Conservation (phyloP, 2,888 invertebrate genomes). For the Eupithecia vulgata region DNA sequence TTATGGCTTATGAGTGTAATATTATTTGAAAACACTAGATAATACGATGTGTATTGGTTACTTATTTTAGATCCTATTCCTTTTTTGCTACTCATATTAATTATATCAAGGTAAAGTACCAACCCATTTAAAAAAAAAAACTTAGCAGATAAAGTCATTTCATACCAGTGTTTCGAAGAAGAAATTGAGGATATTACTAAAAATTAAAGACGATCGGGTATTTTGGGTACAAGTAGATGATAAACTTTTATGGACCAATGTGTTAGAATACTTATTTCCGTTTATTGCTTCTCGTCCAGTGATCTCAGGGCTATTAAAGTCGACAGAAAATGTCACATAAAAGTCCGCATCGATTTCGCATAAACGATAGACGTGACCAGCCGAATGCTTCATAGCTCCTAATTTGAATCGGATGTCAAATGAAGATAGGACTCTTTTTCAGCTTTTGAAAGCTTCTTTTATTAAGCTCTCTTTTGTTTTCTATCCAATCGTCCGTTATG, state of each 20-base stretch:
- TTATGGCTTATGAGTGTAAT: constrained; percentile 51
- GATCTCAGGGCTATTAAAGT: constrained; percentile 80
- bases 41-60: neutral
- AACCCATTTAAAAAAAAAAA: neutral
- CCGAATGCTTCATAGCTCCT: constrained; percentile 65
- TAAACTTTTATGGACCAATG: constrained; percentile 77
- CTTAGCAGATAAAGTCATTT: neutral
- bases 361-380: constrained; percentile 81
- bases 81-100: neutral
- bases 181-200: constrained; percentile 6
- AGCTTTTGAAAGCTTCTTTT: neutral
- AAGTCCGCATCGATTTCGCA: constrained; percentile 81
- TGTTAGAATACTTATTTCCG: constrained; percentile 79
- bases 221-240: constrained; percentile 45
- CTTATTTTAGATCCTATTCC: neutral
- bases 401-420: constrained; percentile 61
- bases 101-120: neutral
- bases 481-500: neutral
- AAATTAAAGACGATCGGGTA: constrained; percentile 2
- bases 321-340: constrained; percentile 79
- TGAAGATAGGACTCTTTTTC: constrained; percentile 20
- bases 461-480: constrained; percentile 7
- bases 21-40: neutral
- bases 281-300: constrained; percentile 80
- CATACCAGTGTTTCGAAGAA: neutral